Evolutionary conservation across 2,888 invertebrate genomes (phyloP).

Genomic region (Hyppa rectilinea): DNA sequence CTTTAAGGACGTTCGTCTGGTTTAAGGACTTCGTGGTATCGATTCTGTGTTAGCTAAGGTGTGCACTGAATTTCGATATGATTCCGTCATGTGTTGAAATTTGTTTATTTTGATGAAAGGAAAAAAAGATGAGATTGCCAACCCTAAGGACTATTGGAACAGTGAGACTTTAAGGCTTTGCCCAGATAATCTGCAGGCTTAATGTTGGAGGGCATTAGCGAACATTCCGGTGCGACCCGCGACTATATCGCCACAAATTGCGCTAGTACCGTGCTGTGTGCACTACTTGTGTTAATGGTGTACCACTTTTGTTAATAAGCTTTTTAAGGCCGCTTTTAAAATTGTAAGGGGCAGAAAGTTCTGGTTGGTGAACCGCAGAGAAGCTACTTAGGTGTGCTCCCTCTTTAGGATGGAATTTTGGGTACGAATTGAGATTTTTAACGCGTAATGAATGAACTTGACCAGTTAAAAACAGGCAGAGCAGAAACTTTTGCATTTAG

Average conservation of each 20-base stretch:
- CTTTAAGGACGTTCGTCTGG: conserved; percentile 1
- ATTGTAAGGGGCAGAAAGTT: conserved; percentile 27
- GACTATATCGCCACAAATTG: conserved; percentile 73
- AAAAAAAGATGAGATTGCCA: conserved; percentile 14
- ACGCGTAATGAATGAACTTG: conserved; percentile 7
- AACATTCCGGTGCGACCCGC: conserved; percentile 69
- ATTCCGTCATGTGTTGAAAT: neutral
- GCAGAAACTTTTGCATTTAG: neutral
- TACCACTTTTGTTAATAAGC: conserved; percentile 61
- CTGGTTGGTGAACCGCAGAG: conserved; percentile 31
- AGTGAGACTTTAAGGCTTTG: conserved; percentile 72
- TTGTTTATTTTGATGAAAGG: neutral
- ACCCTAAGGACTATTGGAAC: conserved; percentile 63
- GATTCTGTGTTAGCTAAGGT: conserved; percentile 29
- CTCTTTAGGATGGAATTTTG: conserved; percentile 20
- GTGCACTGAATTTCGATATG: neutral
- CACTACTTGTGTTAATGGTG: conserved; percentile 60
- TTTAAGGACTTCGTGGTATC: conserved; percentile 11
- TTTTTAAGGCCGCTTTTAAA: conserved; percentile 49
- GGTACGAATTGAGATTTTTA: conserved; percentile 5
- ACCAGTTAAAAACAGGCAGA: neutral
- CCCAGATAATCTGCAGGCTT: conserved; percentile 79
- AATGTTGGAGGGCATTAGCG: conserved; percentile 78
- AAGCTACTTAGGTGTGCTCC: conserved; percentile 21
- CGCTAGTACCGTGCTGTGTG: conserved; percentile 51